Evolutionary conservation across 1,140 invertebrate genomes (phyloP).

Genomic region (Achatina immaculata): DNA sequence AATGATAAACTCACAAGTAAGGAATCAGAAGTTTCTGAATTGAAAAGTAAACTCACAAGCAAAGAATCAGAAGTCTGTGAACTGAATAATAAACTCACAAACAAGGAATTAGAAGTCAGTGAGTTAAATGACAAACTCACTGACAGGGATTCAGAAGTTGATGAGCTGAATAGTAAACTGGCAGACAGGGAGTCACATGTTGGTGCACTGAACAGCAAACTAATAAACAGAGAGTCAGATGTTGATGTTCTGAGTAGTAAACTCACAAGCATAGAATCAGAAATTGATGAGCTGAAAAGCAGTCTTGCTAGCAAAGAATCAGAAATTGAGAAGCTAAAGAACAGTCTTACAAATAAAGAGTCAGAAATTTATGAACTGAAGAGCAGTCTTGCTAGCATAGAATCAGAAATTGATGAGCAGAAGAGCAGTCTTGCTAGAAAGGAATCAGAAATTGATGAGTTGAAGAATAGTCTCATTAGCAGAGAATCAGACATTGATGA

Average conservation of each 20-base stretch:
- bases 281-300: not conserved
- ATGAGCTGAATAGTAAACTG: not conserved
- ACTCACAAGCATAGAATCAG: not conserved
- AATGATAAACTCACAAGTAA: not conserved
- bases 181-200: not conserved
- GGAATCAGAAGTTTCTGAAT: not conserved
- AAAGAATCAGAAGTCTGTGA: not conserved
- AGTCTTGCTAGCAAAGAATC: not conserved
- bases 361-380: not conserved
- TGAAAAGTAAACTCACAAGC: not conserved
- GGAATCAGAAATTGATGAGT: not conserved
- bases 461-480: not conserved
- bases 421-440: constrained; percentile 11
- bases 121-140: not conserved
- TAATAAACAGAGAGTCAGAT: not conserved
- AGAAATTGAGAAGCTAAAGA: not conserved
- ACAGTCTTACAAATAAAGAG: not conserved
- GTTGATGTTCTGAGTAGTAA: not conserved
- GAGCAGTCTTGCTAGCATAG: not conserved
- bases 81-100: not conserved
- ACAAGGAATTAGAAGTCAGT: not conserved
- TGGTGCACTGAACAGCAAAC: not conserved
- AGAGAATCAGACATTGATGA: not conserved
- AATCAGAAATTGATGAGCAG: constrained; percentile 28
- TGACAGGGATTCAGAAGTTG: not conserved